These are phyloP conservation scores for Ursus arctos DNA, from an alignment of 2,113 vertebrate genomes.

Conservation along the genomic window DNA sequence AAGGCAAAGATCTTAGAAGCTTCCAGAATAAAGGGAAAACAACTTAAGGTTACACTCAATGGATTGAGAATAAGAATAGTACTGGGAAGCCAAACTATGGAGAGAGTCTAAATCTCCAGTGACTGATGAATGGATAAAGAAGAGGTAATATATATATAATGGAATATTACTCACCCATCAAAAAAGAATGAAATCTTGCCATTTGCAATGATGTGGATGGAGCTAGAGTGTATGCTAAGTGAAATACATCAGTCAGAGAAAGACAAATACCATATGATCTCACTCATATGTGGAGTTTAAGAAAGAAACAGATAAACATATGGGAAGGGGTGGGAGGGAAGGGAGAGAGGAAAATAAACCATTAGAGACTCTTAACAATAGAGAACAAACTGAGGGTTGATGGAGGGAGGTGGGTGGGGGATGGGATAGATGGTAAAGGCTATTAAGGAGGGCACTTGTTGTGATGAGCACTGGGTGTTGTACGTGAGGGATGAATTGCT, in stretches of 20 bases:
- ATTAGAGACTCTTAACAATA: not conserved
- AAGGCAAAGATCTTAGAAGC: slow-evolving; percentile 8
- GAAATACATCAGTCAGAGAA: not conserved
- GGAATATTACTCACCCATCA: not conserved
- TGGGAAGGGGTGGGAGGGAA: not conserved
- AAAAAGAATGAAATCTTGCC: not conserved
- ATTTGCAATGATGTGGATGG: not conserved
- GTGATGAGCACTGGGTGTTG: not conserved
- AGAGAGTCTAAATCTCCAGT: not conserved
- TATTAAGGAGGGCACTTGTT: not conserved
- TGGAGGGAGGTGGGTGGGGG: not conserved
- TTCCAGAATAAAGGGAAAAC: not conserved
- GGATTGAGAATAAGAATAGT: not conserved
- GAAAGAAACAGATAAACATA: not conserved
- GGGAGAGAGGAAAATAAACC: not conserved
- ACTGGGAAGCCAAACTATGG: not conserved
- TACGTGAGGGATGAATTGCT: not conserved
- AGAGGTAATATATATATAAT: not conserved
- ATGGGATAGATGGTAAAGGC: not conserved
- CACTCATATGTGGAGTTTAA: not conserved
- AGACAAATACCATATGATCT: not conserved
- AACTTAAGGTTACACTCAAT: not conserved
- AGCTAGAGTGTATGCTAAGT: not conserved
- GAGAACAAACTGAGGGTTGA: not conserved
- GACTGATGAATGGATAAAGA: not conserved